Percentiles rank a stretch among this genome's conserved stretches.
Conservation (phyloP, 37 sponge, comb jelly and placozoan species). For the Eunapius fragilis region DNA sequence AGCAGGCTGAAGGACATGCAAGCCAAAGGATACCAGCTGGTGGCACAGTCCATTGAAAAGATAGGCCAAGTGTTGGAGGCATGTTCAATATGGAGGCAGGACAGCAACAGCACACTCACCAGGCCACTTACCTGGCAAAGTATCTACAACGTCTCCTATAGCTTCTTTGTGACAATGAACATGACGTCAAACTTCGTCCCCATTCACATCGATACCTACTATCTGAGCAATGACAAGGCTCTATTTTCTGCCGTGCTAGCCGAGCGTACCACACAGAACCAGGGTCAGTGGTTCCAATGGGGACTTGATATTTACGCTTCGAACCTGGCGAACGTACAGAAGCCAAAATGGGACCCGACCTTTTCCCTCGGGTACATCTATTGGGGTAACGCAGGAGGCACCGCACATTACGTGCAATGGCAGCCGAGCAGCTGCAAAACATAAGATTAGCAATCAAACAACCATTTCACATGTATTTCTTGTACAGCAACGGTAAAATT, state of each 20-base stretch:
- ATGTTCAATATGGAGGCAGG: constrained; percentile 32
- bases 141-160: background rate
- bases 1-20: background rate
- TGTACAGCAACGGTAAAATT: too few species aligned
- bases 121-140: background rate
- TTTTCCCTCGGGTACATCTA: constrained; percentile 28
- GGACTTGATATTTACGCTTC: constrained; percentile 8
- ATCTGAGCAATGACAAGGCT: background rate
- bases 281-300: constrained; percentile 47
- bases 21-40: constrained; percentile 10
- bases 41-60: constrained; percentile 38
- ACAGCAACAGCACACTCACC: background rate
- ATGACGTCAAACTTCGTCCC: background rate
- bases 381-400: background rate
- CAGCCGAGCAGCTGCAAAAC: background rate
- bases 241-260: constrained; percentile 20
- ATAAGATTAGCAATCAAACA: too few species aligned
- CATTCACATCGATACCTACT: background rate
- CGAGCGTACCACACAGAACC: background rate
- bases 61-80: constrained; percentile 7
- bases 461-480: too few species aligned
- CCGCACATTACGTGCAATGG: background rate
- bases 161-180: background rate
- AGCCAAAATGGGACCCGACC: constrained; percentile 7
- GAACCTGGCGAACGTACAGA: background rate